These are phyloP conservation scores for Oophaga sylvatica DNA, from an alignment of 2,797 vertebrate genomes.

Conservation along the genomic window DNA sequence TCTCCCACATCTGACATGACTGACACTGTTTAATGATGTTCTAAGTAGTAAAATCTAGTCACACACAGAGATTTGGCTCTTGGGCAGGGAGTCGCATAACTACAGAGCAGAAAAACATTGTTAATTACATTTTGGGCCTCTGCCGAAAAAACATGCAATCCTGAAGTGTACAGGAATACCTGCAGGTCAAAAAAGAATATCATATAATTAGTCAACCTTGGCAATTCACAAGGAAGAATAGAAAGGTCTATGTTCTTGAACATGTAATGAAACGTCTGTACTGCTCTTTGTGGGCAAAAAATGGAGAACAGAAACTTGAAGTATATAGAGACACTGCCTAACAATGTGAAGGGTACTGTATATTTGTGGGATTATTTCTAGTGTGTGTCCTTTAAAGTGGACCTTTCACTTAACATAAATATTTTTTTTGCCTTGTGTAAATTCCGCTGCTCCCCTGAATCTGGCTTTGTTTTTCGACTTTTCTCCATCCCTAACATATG, in stretches of 20 bases:
- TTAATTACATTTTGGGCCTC: conserved; percentile 62
- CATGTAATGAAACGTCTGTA: conserved; percentile 9
- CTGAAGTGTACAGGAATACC: conserved; percentile 61
- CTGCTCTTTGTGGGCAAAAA: not conserved
- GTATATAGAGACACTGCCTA: not conserved
- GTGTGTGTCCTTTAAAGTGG: too few species aligned
- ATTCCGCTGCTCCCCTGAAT: too few species aligned
- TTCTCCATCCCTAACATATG: too few species aligned
- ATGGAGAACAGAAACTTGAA: not conserved
- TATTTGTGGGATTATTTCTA: too few species aligned
- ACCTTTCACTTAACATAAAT: too few species aligned
- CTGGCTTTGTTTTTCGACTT: too few species aligned
- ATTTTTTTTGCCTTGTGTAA: too few species aligned
- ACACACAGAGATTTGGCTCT: conserved; percentile 31
- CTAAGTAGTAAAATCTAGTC: conserved; percentile 54
- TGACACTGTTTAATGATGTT: conserved; percentile 49
- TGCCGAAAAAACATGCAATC: conserved; percentile 63
- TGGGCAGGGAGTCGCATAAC: conserved; percentile 58
- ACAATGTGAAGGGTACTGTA: too few species aligned
- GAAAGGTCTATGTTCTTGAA: not conserved
- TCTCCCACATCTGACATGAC: conserved; percentile 41
- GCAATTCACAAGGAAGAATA: conserved; percentile 31
- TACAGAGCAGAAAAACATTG: conserved; percentile 50
- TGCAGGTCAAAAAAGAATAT: conserved; percentile 58
- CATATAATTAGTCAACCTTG: conserved; percentile 61